These are phyloP conservation scores for Actias luna DNA, from an alignment of 2,888 invertebrate genomes.

Conservation along the genomic window DNA sequence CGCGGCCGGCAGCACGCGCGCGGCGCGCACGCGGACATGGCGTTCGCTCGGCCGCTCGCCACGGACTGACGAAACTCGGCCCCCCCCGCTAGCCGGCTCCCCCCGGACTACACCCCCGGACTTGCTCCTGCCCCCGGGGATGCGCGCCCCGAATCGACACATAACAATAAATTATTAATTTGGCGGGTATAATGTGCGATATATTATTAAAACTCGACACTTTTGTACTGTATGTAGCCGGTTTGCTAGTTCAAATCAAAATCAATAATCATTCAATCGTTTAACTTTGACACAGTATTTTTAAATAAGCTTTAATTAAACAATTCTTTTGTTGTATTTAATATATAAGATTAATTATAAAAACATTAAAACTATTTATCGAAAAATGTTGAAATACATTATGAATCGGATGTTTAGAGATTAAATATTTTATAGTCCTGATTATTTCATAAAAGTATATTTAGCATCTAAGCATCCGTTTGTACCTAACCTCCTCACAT, in stretches of 20 bases:
- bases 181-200: conserved; percentile 79
- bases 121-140: conserved; percentile 54
- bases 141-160: conserved; percentile 75
- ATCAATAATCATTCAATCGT: conserved; percentile 43
- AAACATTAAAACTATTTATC: not conserved
- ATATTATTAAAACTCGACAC: conserved; percentile 81
- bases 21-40: conserved; percentile 78
- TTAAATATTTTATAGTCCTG: not conserved
- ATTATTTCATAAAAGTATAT: not conserved
- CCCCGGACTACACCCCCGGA: conserved; percentile 32
- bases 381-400: not conserved
- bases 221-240: conserved; percentile 65
- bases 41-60: conserved; percentile 79
- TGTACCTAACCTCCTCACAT: conserved; percentile 69
- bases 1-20: conserved; percentile 80
- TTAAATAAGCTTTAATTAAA: not conserved
- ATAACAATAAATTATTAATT: conserved; percentile 79
- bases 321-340: not conserved
- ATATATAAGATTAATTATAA: not conserved
- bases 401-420: not conserved
- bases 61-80: conserved; percentile 68
- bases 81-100: conserved; percentile 40
- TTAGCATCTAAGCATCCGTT: conserved; percentile 5
- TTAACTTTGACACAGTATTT: not conserved
- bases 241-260: conserved; percentile 48